These are phyloP conservation scores for Drosophila niveifrons DNA, from an alignment of 2,888 invertebrate genomes.

Conservation along the genomic window DNA sequence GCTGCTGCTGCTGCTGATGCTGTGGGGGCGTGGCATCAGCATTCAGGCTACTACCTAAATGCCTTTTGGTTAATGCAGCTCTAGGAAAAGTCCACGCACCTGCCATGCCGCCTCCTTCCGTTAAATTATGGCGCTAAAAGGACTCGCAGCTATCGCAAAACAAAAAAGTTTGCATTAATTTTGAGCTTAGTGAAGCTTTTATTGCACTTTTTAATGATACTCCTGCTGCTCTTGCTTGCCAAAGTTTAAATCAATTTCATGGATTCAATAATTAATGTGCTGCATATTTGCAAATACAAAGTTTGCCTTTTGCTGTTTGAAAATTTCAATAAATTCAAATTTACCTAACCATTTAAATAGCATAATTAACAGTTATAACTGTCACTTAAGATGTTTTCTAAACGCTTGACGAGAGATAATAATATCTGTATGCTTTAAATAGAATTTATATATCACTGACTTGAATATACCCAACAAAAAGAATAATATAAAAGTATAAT, in stretches of 20 bases:
- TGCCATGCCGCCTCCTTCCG: slow-evolving; percentile 19
- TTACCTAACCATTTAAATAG: not conserved
- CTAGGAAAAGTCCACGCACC: slow-evolving; percentile 41
- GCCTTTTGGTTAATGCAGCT: slow-evolving; percentile 66
- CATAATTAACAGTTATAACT: not conserved
- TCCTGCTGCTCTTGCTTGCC: slow-evolving; percentile 13
- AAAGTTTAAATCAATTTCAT: slow-evolving; percentile 51
- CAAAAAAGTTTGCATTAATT: slow-evolving; percentile 23
- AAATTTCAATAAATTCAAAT: not conserved
- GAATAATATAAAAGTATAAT: not conserved
- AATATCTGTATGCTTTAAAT: not conserved
- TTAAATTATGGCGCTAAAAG: slow-evolving; percentile 43
- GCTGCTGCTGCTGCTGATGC: not conserved
- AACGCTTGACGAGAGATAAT: not conserved
- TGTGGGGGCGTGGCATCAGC: slow-evolving; percentile 48
- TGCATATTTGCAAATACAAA: not conserved
- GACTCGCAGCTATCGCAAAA: not conserved
- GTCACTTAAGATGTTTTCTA: not conserved
- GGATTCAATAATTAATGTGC: not conserved
- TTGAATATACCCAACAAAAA: not conserved
- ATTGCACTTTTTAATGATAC: slow-evolving; percentile 31
- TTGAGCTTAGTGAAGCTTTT: slow-evolving; percentile 36
- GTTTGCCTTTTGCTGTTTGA: not conserved
- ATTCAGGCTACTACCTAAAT: slow-evolving; percentile 34
- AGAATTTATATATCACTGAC: too few relatives aligned